Conservation (phyloP, 2,888 invertebrate genomes). For the Heliconius erato region DNA sequence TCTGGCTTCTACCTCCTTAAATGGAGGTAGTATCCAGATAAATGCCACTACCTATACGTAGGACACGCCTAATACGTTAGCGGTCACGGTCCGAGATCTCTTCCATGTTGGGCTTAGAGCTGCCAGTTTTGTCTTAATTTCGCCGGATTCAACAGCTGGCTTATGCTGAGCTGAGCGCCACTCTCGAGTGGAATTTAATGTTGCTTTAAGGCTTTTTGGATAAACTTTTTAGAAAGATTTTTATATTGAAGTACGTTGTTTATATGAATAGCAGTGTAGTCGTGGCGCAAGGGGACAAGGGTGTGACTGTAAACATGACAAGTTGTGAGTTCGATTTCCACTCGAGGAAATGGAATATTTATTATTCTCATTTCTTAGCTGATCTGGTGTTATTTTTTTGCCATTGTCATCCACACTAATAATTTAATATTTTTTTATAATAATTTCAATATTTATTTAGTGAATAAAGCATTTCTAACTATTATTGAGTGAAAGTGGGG, state of each 20-base stretch:
- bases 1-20: slow-evolving; percentile 58
- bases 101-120: slow-evolving; percentile 53
- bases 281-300: no score
- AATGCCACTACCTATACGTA: slow-evolving; percentile 37
- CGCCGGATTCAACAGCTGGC: slow-evolving; percentile 24
- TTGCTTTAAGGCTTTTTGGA: slow-evolving; percentile 5
- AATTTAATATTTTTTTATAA: no score
- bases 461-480: no score
- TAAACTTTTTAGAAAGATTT: not conserved
- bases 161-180: not conserved
- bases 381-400: no score
- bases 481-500: no score
- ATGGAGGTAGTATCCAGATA: slow-evolving; percentile 56
- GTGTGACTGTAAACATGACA: no score
- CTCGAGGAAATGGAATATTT: no score
- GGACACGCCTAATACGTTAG: slow-evolving; percentile 52
- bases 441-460: no score
- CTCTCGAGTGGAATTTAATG: slow-evolving; percentile 11
- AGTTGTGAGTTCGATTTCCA: no score
- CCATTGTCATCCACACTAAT: no score
- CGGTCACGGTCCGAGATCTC: slow-evolving; percentile 57
- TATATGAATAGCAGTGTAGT: not conserved
- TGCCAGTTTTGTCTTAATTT: slow-evolving; percentile 45
- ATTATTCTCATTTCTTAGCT: no score
- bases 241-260: not conserved